phyloP scores from a whole-genome alignment of 2,797 vertebrate species.

The Sebastes variabilis region DNA sequence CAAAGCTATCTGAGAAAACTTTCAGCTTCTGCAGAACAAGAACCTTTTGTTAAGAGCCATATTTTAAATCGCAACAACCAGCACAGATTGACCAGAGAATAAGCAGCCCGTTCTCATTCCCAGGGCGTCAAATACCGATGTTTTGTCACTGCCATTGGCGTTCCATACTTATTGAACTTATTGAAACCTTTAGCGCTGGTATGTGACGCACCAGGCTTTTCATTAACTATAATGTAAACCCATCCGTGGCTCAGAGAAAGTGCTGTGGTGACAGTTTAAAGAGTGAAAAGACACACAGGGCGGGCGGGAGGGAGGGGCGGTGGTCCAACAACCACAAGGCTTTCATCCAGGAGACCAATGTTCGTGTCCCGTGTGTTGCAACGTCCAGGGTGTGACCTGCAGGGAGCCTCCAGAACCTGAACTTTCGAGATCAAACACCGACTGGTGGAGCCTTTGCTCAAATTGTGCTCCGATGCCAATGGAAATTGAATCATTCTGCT shows the following conservation, averaged over 20 bases:
- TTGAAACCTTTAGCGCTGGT: too few species aligned
- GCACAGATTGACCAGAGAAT: neutral
- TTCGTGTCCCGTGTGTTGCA: fast-evolving
- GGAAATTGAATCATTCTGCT: neutral
- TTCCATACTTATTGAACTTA: too few species aligned
- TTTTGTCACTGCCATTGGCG: too few species aligned
- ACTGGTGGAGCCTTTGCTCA: neutral
- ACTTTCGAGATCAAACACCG: neutral
- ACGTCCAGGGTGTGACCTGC: neutral
- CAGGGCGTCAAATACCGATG: too few species aligned
- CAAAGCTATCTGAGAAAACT: neutral
- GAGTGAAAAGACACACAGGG: too few species aligned
- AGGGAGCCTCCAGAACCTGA: neutral
- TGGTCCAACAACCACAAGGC: too few species aligned
- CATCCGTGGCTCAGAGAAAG: too few species aligned
- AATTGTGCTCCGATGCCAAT: neutral
- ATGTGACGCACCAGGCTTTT: too few species aligned
- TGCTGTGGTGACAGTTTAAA: too few species aligned
- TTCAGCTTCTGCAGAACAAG: neutral
- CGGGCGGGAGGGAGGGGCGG: too few species aligned
- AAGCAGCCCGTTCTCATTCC: neutral
- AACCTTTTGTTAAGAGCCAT: neutral
- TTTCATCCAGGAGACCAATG: too few species aligned
- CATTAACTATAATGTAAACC: too few species aligned
- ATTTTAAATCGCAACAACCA: neutral